These are phyloP conservation scores for Labrus mixtus DNA, from an alignment of 2,113 vertebrate genomes.

Conservation along the genomic window DNA sequence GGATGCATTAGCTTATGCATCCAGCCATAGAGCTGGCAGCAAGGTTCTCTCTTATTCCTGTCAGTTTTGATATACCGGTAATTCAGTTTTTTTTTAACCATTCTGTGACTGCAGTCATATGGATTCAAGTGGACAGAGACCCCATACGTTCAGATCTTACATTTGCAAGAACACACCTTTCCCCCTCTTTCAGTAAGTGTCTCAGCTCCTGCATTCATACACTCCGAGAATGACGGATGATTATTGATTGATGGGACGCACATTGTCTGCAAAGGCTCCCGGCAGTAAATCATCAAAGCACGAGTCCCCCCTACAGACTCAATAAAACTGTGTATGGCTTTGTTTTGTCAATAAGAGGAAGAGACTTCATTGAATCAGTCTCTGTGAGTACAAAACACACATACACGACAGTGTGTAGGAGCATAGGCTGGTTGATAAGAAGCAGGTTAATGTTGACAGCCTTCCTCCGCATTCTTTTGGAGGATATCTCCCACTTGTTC, in stretches of 20 bases:
- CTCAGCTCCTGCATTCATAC: constrained; percentile 1
- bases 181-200: neutral
- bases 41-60: neutral
- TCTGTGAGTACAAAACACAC: constrained; percentile 23
- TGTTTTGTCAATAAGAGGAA: constrained; percentile 68
- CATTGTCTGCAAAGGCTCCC: constrained; percentile 42
- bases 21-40: too few relatives aligned
- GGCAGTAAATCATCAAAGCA: constrained; percentile 54
- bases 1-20: too few relatives aligned
- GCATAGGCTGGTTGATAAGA: constrained; percentile 72
- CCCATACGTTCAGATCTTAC: neutral
- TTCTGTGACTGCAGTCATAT: neutral
- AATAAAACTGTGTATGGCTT: constrained; percentile 64
- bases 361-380: constrained; percentile 70
- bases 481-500: constrained; percentile 71
- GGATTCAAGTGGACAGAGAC: neutral
- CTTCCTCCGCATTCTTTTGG: constrained; percentile 75
- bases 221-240: constrained; percentile 26
- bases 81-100: neutral
- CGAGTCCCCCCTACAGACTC: constrained; percentile 41
- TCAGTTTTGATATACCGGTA: neutral
- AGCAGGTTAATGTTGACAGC: constrained; percentile 73
- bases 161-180: constrained; percentile 42
- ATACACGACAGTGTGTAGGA: constrained; percentile 46
- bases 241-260: constrained; percentile 52